Conservation (phyloP, 1,140 invertebrate genomes). For the Halyomorpha halys region DNA sequence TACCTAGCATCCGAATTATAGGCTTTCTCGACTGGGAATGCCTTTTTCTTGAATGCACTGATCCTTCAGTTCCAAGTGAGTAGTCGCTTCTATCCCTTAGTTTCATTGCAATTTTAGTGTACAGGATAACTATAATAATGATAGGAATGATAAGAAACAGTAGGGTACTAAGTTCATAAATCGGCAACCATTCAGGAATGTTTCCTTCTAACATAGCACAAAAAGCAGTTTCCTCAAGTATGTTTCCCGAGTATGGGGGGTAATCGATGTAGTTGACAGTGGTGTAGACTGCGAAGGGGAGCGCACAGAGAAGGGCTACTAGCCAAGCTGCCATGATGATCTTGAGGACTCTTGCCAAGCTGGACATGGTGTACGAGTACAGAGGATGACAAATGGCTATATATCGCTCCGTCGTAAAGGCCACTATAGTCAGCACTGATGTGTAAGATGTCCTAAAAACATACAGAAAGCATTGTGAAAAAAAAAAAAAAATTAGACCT, state of each 20-base stretch:
- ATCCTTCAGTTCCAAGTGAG: slow-evolving; percentile 42
- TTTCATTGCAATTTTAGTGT: slow-evolving; percentile 60
- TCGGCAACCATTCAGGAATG: slow-evolving; percentile 43
- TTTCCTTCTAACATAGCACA: slow-evolving; percentile 58
- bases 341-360: slow-evolving; percentile 63
- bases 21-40: slow-evolving; percentile 58
- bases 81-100: slow-evolving; percentile 40
- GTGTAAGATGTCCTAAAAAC: slow-evolving; percentile 61
- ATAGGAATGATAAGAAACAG: slow-evolving; percentile 78
- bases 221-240: slow-evolving; percentile 53
- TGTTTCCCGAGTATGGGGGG: slow-evolving; percentile 28
- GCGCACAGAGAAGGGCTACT: slow-evolving; percentile 58
- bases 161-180: slow-evolving; percentile 69
- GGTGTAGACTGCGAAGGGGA: slow-evolving; percentile 57
- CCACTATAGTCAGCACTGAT: slow-evolving; percentile 81
- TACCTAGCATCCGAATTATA: slow-evolving; percentile 74
- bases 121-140: slow-evolving; percentile 62
- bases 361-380: slow-evolving; percentile 65
- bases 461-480: too few relatives aligned
- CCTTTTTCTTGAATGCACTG: slow-evolving; percentile 41
- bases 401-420: slow-evolving; percentile 78
- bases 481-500: too few relatives aligned
- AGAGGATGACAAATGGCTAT: slow-evolving; percentile 86
- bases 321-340: slow-evolving; percentile 74
- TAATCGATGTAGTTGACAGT: slow-evolving; percentile 29